phyloP scores from a whole-genome alignment of 1,140 invertebrate species.

The Drosophila nigromelanica region DNA sequence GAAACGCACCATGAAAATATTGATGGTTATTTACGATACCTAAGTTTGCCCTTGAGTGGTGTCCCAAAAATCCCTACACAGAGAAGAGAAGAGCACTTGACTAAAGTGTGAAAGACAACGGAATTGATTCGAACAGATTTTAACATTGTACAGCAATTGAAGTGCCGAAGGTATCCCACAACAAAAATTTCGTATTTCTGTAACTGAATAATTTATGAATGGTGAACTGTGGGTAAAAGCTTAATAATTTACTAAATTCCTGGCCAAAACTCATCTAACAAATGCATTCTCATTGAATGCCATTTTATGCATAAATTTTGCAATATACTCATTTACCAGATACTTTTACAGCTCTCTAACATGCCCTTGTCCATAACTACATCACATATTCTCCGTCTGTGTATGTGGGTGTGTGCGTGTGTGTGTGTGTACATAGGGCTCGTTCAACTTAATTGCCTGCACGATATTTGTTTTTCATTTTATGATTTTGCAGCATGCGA shows the following conservation, averaged over 20 bases:
- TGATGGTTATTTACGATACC: constrained; percentile 7
- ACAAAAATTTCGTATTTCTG: not conserved
- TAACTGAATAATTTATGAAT: not conserved
- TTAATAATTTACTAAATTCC: constrained; percentile 14
- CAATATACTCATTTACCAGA: constrained; percentile 27
- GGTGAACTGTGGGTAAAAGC: not conserved
- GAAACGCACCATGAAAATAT: not conserved
- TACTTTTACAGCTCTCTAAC: constrained; percentile 14
- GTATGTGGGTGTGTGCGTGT: constrained; percentile 6
- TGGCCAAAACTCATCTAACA: constrained; percentile 14
- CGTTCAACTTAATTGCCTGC: constrained; percentile 58
- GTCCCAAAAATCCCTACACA: not conserved
- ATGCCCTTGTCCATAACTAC: not conserved
- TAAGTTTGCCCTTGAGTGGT: constrained; percentile 4
- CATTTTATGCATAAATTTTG: constrained; percentile 53
- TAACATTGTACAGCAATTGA: not conserved
- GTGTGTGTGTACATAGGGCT: constrained; percentile 16
- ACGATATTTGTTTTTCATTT: constrained; percentile 59
- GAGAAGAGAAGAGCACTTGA: constrained; percentile 9
- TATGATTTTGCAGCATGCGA: constrained; percentile 43
- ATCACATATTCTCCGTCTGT: not conserved
- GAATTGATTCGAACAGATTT: not conserved
- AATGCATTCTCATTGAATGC: constrained; percentile 28
- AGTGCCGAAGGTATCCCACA: not conserved
- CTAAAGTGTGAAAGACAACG: constrained; percentile 15